Percentiles rank a stretch among this genome's conserved stretches.
Conservation (phyloP, 1,140 invertebrate genomes). For the Euura lappo region DNA sequence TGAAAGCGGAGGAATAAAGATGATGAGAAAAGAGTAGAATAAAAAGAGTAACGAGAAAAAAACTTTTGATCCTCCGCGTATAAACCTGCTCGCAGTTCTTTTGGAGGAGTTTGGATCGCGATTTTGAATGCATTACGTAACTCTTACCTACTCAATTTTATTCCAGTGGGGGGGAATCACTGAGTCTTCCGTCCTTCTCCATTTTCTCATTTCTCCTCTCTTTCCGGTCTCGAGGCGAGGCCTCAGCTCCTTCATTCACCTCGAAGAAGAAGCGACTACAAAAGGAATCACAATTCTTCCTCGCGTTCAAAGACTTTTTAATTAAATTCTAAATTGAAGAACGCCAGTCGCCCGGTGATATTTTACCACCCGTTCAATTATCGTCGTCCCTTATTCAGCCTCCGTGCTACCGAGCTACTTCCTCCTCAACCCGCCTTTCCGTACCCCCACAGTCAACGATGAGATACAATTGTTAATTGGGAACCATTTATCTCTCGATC, state of each 20-base stretch:
- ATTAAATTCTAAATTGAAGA: slow-evolving; percentile 23
- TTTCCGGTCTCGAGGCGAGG: background rate
- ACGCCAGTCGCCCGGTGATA: background rate
- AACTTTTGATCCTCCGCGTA: background rate
- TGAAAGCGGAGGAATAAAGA: background rate
- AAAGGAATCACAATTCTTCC: slow-evolving; percentile 15
- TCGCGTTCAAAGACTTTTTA: slow-evolving; percentile 14
- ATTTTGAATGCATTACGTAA: slow-evolving; percentile 23
- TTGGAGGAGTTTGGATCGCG: slow-evolving; percentile 8
- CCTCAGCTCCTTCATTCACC: slow-evolving; percentile 2
- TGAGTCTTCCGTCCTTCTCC: background rate
- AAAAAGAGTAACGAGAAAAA: background rate
- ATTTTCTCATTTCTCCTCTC: background rate
- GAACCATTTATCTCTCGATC: slow-evolving; percentile 2
- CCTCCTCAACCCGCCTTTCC: background rate
- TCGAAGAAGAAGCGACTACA: background rate
- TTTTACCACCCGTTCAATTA: slow-evolving; percentile 7
- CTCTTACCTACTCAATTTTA: background rate
- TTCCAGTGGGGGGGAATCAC: background rate
- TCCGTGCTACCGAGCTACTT: background rate
- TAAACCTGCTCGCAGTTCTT: background rate
- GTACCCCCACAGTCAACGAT: background rate
- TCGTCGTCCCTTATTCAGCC: background rate
- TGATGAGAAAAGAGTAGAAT: slow-evolving; percentile 11
- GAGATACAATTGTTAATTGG: slow-evolving; percentile 7